Evolutionary conservation across 2,113 vertebrate genomes (phyloP), one percentile per base, ranked within the genome.

Genomic region (Ctenomys sociabilis): DNA sequence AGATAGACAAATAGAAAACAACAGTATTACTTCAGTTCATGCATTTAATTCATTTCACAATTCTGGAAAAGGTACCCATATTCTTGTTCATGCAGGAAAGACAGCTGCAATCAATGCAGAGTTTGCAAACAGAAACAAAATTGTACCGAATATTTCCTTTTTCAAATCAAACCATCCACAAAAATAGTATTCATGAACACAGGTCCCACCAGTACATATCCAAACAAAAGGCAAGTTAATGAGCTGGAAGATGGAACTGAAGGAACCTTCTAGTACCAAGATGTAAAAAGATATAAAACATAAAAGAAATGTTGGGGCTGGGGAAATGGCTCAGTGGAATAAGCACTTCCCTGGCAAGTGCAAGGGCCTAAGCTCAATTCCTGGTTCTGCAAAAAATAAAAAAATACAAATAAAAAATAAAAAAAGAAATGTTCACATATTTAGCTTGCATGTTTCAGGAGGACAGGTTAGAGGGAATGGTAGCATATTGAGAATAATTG

Each of bases 161-260:
- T 70, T 16, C 5, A n/a, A 70, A 70, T 19, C 16, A n/a, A 35
- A 19, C 16, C n/a, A 35, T 70, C 16, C 35, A n/a, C 66, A n/a
- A 70, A n/a, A n/a, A n/a, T 19, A 19, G 16, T 7, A 16, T 35
- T 68, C 66, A 68, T 68, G 32, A n/a, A 68, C 14, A 35, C 32
- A 35, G 14, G 28, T n/a, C n/a, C 32, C 17, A 7, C 66, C 54
- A 54, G 10, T 70, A 12, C 63, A 93, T 77, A 93, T 40, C 81
- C 8, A 97, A 57, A 91, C n/a, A n/a, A 37, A 93, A 93, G 75
- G 37, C 5, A 75, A 91, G 77, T 70, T 77, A 75, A 84, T 72
- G 52, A 93, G 40, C 35, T 66, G 12, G 28, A 83, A 90, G 26
- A 83, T 85, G 7, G 17, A 70, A 96, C 37, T 82, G 16, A 73